phyloP scores from a whole-genome alignment of 2,888 invertebrate genomes.

The Salticus scenicus region DNA sequence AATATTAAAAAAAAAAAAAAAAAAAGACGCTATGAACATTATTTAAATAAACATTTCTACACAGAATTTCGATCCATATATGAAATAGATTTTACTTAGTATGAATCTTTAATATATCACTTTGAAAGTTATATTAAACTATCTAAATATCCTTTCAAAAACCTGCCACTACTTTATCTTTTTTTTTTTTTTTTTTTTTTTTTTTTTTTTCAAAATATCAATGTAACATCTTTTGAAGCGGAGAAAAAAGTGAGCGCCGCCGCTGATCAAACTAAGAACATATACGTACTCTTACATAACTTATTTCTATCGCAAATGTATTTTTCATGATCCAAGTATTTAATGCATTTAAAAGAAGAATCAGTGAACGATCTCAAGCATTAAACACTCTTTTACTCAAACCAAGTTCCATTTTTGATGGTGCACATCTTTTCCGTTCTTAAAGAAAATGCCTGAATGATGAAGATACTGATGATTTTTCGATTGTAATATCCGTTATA shows the following conservation, averaged over 20 bases:
- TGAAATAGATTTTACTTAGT: too few relatives aligned
- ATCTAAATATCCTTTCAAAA: too few relatives aligned
- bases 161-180: too few relatives aligned
- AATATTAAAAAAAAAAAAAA: too few relatives aligned
- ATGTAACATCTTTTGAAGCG: neutral
- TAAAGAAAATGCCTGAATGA: constrained; percentile 44
- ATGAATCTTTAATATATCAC: too few relatives aligned
- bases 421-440: neutral
- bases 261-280: neutral
- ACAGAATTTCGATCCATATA: too few relatives aligned
- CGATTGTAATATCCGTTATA: constrained; percentile 32
- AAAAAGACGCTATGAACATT: too few relatives aligned
- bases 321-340: constrained; percentile 51
- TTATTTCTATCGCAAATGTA: constrained; percentile 21
- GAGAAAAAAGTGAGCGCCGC: neutral
- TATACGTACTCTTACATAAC: neutral
- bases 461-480: constrained; percentile 54
- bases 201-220: too few relatives aligned
- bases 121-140: too few relatives aligned
- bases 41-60: too few relatives aligned
- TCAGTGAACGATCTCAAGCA: constrained; percentile 37
- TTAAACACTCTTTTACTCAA: constrained; percentile 46
- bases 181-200: too few relatives aligned
- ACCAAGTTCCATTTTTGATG: constrained; percentile 10
- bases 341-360: constrained; percentile 45